Base-by-base conservation (phyloP, 23 tunicate genomes). In the Diplosoma virens region DNA sequence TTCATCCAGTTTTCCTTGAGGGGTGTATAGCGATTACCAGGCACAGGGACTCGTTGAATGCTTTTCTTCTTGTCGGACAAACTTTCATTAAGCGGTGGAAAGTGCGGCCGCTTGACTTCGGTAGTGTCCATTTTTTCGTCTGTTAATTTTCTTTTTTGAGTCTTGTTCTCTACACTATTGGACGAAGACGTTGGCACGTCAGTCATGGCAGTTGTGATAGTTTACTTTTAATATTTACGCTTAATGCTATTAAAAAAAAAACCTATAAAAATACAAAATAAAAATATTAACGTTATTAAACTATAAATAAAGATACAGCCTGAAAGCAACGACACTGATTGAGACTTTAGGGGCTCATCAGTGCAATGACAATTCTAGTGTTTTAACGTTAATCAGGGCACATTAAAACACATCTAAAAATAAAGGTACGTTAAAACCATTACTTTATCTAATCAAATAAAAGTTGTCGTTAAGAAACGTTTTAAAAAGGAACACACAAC, bases 1-100 rank as follows among this genome's bases (percentile, higher is more conserved):
- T 88, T 94, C 84, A 82, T 72, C 99, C 99, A 94, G 71, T 79
- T 80, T 73, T 88, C 95, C 74, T 94, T 94, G 33, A 94, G 76
- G 7, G 99, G 95, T 20, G 99, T 75, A 60, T 87, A 87, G 59
- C 99, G 71, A 58, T 93, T 93, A 9, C 87, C 58, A 11, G 98
- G 98, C 11, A 93, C 80, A 1, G 93, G 87, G 9, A 93, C 67
- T 47, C 79, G 79, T 33, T 88, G 75, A 21, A 89, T 73, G n/a
- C 68, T 66, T 46, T 82, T 78, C 24, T 83, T 60, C 4, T 70
- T 80, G 25, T n/a, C 47, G 17, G 76, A 18, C 33, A 64, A 35
- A 25, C 71, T 60, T 1, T 77, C 87, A 1, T 76, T 86, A 50
- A 67, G 58, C 11, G 81, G 73, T 0, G 95, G 95, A 82, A 88